Evolutionary conservation across 1,140 invertebrate species (phyloP).

Genomic region (Nomia melanderi): DNA sequence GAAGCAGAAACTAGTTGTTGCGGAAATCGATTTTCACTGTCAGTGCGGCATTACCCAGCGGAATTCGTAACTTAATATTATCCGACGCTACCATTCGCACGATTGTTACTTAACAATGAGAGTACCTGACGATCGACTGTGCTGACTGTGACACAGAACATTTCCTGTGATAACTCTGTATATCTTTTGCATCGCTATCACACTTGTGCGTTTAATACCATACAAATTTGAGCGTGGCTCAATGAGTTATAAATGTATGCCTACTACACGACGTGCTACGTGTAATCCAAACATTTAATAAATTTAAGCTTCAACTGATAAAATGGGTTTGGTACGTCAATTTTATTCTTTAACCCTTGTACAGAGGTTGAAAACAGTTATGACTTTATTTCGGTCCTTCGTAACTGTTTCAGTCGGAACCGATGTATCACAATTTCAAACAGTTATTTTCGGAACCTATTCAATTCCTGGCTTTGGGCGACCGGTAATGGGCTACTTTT

Average conservation of each 20-base stretch:
- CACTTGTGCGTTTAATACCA: background rate
- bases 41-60: slow-evolving; percentile 55
- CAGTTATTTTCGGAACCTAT: too few relatives aligned
- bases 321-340: too few relatives aligned
- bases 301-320: too few relatives aligned
- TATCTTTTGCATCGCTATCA: background rate
- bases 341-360: too few relatives aligned
- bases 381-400: too few relatives aligned
- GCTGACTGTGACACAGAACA: background rate
- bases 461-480: too few relatives aligned
- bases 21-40: slow-evolving; percentile 65
- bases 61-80: slow-evolving; percentile 68
- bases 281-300: too few relatives aligned
- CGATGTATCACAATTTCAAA: too few relatives aligned
- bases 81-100: slow-evolving; percentile 57
- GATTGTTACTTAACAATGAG: slow-evolving; percentile 64
- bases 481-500: too few relatives aligned
- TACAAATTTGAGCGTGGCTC: background rate
- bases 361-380: too few relatives aligned
- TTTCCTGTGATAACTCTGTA: background rate
- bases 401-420: too few relatives aligned
- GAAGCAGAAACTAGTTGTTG: slow-evolving; percentile 62
- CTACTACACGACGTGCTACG: background rate
- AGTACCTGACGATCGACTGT: slow-evolving; percentile 21
- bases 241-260: slow-evolving; percentile 1